Base-by-base conservation (phyloP, 2,113 vertebrate genomes). In the Chauna torquata region DNA sequence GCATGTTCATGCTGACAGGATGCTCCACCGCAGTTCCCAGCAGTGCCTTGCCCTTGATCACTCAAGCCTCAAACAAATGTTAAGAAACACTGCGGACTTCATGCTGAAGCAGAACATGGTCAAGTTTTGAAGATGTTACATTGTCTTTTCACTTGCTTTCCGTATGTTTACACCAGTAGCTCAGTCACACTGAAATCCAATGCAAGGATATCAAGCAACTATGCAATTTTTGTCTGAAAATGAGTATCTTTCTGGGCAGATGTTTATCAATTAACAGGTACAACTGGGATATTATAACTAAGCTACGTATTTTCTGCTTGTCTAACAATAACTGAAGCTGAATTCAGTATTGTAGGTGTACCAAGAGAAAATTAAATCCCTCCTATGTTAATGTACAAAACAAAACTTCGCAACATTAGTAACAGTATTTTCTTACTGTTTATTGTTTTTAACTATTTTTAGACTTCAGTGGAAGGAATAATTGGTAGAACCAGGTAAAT, bases 251-350 rank as follows among this genome's bases (percentile, higher is more conserved):
- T 82, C 85, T 88, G 16, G 11, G 6, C 71, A 82, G 64, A 70
- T 91, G 36, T 86, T 91, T 92, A 88, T 83, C 71, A 94, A 74
- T 94, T 92, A 91, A 82, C 61, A 57, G 25, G 36, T 70, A 66
- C 74, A 95, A 80, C 42, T 57, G 86, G 75, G 75, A 92, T 91
- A 80, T 92, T 85, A 69, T n/a, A 87, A 69, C 34, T 47, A 91
- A 93, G 47, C 42, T 94, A 72, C 23, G 55, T 1, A 78, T 93
- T 94, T 94, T 96, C 79, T 91, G 68, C 66, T 87, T 91, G 32
- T 86, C 87, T 92, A 91, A 81, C 80, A 83, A 70, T 69, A 94
- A 86, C 9, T 79, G 59, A 82, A 91, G 68, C 52, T 83, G 62
- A 84, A 88, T 93, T 82, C 61, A 54, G 36, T 66, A 88, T 42